These are phyloP conservation scores for Oryzias curvinotus DNA, from an alignment of 2,113 vertebrate genomes.

Conservation along the genomic window DNA sequence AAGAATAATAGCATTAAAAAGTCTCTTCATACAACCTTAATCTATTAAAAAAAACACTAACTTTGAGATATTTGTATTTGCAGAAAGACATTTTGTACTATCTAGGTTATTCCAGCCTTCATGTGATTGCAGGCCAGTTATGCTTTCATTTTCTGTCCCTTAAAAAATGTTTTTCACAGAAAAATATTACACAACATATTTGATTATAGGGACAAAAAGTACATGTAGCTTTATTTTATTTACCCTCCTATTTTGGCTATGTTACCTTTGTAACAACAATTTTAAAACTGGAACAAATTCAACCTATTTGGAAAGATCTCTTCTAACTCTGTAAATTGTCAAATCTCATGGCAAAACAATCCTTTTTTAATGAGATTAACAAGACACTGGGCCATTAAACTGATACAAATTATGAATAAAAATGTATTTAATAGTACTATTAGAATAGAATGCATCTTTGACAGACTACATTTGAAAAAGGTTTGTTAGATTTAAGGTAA, in stretches of 20 bases:
- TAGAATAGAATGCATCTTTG: no score
- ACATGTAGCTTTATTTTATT: slow-evolving; percentile 25
- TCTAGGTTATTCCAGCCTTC: background rate
- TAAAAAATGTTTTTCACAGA: background rate
- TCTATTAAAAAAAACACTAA: no score
- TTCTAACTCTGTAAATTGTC: background rate
- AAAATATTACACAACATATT: background rate
- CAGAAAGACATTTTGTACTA: background rate
- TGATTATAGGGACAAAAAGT: background rate
- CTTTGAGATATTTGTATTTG: no score
- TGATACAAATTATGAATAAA: background rate
- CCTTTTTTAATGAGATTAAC: background rate
- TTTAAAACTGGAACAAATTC: background rate
- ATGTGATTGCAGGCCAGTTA: slow-evolving; percentile 4
- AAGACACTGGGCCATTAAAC: background rate
- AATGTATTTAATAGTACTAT: no score
- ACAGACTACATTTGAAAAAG: no score
- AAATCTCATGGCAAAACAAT: background rate
- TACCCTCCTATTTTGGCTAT: no score
- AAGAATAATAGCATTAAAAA: no score
- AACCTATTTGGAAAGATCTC: background rate
- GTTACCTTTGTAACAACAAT: no score
- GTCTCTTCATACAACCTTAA: no score
- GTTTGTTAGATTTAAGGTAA: no score
- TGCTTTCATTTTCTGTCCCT: background rate